A percentile compares a stretch with the other conserved stretches of the same genome.
These are phyloP conservation scores for Echiichthys vipera DNA, from an alignment of 2,797 vertebrate species.

Conservation along the genomic window DNA sequence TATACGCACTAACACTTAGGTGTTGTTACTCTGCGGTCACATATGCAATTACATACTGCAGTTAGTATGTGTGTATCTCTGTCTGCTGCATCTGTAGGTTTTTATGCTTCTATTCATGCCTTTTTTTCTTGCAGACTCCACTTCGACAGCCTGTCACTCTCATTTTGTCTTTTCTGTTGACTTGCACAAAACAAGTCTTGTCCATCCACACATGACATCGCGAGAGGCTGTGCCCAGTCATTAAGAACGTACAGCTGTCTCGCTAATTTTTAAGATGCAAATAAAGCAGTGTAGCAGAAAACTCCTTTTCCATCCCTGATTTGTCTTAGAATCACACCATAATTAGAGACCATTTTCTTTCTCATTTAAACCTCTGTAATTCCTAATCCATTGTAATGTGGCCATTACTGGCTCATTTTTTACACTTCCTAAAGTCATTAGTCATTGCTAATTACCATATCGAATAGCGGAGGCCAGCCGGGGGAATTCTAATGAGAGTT, in stretches of 20 bases:
- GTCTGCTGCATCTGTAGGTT: neutral
- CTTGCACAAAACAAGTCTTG: slow-evolving; percentile 5
- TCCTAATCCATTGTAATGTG: slow-evolving; percentile 82
- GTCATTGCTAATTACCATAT: slow-evolving; percentile 83
- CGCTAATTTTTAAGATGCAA: slow-evolving; percentile 25
- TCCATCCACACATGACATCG: neutral
- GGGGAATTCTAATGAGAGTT: slow-evolving; percentile 79
- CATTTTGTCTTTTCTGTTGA: slow-evolving; percentile 1
- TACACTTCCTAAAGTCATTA: slow-evolving; percentile 82
- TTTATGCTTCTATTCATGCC: neutral
- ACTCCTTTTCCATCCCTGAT: slow-evolving; percentile 59
- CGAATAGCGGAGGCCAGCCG: slow-evolving; percentile 72
- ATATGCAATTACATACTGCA: too few relatives aligned
- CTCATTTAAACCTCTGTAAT: slow-evolving; percentile 78
- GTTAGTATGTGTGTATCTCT: neutral
- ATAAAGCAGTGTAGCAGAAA: slow-evolving; percentile 53
- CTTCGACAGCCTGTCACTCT: slow-evolving; percentile 6
- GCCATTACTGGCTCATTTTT: slow-evolving; percentile 81
- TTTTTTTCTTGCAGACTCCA: neutral
- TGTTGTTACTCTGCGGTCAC: too few relatives aligned
- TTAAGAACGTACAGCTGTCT: slow-evolving; percentile 43
- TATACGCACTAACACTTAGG: slow-evolving; percentile 10
- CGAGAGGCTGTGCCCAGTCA: slow-evolving; percentile 18
- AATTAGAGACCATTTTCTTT: slow-evolving; percentile 77
- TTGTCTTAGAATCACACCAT: slow-evolving; percentile 76